Evolutionary conservation across 1,140 invertebrate species (phyloP).

Genomic region (Nylanderia fulva): DNA sequence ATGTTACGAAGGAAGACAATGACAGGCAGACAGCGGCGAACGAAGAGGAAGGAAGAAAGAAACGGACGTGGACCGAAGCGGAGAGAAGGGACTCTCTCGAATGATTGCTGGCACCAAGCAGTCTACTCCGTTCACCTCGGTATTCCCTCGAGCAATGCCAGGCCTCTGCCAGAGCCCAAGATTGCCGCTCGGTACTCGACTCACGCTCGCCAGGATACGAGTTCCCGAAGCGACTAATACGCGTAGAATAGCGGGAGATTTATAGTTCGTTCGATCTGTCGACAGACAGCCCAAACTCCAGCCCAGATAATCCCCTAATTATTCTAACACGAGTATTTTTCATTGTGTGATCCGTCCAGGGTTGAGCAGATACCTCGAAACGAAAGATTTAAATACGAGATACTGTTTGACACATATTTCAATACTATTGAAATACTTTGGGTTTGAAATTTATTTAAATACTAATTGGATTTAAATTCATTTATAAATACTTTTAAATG

Average conservation of each 20-base stretch:
- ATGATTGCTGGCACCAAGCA: slow-evolving; percentile 82
- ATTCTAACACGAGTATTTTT: too few relatives aligned
- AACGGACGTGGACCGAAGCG: slow-evolving; percentile 18
- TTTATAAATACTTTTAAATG: too few relatives aligned
- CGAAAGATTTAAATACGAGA: too few relatives aligned
- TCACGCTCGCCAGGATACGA: slow-evolving; percentile 34
- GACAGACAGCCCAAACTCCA: background rate
- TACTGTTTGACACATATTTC: too few relatives aligned
- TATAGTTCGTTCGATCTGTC: background rate
- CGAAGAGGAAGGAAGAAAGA: background rate
- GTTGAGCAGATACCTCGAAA: too few relatives aligned
- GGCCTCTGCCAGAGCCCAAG: slow-evolving; percentile 57
- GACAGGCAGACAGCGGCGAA: background rate
- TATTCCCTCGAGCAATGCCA: slow-evolving; percentile 74
- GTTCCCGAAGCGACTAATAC: background rate
- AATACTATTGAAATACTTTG: too few relatives aligned
- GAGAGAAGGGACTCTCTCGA: slow-evolving; percentile 67
- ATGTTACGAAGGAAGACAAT: slow-evolving; percentile 43
- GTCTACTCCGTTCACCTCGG: slow-evolving; percentile 81
- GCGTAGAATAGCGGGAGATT: background rate
- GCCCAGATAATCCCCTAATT: too few relatives aligned
- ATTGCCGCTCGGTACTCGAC: slow-evolving; percentile 69
- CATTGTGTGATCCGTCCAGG: too few relatives aligned
- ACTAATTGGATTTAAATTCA: too few relatives aligned
- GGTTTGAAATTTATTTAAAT: too few relatives aligned